Base-by-base conservation (phyloP, 2,797 vertebrate genomes). In the Lithobates pipiens region DNA sequence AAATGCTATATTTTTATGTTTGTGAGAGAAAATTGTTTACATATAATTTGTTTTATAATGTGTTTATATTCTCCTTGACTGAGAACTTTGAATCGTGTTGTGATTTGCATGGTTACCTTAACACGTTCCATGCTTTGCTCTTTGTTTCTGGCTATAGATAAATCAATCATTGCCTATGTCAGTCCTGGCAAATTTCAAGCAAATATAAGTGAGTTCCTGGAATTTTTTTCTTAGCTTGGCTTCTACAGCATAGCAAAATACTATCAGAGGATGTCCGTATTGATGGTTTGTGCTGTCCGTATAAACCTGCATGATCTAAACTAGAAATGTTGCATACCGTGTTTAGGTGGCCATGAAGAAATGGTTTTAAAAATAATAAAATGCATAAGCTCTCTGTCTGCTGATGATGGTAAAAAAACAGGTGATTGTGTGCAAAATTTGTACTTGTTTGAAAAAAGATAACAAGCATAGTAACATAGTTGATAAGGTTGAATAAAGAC, bases 1-100 rank as follows among this genome's bases (percentile, higher is more conserved):
- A 61, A 6, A 23, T n/a, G 10, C 1, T 23, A 9, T 23, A 5
- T 61, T 2, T 29, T 23, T 61, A 61, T 23, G 54, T 9, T 18
- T 61, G 15, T 69, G 29, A n/a, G 25, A 57, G 16, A 65, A 54
- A 10, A 13, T 25, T 11, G 18, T 67, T 67, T 82, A 63, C 80
- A 74, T 82, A 34, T 32, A 2, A 75, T 82, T 82, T 82, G 57
- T 74, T 65, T 82, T 65, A 67, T 74, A 74, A 74, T 65, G 8
- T 65, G 23, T 32, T 61, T 32, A 32, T 82, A n/a, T 46, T 82
- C 65, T 75, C 54, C 70, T 74, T 74, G 69, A 44, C 80, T 72
- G 27, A 73, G 50, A 29, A 65, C 36, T 82, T 27, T 42, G 71
- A 74, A 74, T 75, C 65, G 67, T 63, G 10, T 46, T 15, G 23